phyloP scores from a whole-genome alignment of 2,797 vertebrate species.

The Myripristis jacobus region DNA sequence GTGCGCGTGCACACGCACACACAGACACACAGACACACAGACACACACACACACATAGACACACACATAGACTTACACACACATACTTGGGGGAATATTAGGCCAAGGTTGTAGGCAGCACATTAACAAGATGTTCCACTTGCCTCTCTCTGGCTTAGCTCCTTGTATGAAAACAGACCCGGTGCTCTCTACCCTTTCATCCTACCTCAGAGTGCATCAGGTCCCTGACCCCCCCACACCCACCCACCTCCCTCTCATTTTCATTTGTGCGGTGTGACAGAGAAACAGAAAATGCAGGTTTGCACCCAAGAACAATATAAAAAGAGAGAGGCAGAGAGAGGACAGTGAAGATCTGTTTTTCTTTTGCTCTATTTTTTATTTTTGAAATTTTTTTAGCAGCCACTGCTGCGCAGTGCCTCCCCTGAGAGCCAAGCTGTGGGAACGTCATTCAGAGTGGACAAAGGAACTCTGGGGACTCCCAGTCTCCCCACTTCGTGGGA shows the following conservation, averaged over 20 bases:
- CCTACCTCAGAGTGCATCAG: slow-evolving; percentile 60
- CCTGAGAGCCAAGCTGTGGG: slow-evolving; percentile 57
- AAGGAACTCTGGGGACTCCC: slow-evolving; percentile 72
- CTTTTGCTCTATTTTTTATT: slow-evolving; percentile 32
- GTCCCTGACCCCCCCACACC: slow-evolving; percentile 51
- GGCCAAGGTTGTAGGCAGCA: slow-evolving; percentile 61
- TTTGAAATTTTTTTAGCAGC: slow-evolving; percentile 25
- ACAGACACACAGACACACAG: no score
- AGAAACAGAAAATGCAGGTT: slow-evolving; percentile 50
- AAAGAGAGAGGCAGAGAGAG: slow-evolving; percentile 46
- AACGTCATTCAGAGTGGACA: slow-evolving; percentile 76
- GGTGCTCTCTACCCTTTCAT: slow-evolving; percentile 40
- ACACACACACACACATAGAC: neutral
- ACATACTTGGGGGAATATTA: slow-evolving; percentile 53
- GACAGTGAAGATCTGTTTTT: slow-evolving; percentile 52
- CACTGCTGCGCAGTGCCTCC: slow-evolving; percentile 47
- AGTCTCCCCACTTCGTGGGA: slow-evolving; percentile 58
- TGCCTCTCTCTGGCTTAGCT: slow-evolving; percentile 55
- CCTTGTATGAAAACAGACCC: slow-evolving; percentile 64
- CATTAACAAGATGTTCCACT: slow-evolving; percentile 69
- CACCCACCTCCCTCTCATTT: slow-evolving; percentile 52
- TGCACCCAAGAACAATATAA: slow-evolving; percentile 59
- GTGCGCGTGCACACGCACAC: no score
- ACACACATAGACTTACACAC: slow-evolving; percentile 8
- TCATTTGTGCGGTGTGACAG: slow-evolving; percentile 58